phyloP scores from a whole-genome alignment of 2,888 invertebrate genomes.

The Crossocerus cetratus region DNA sequence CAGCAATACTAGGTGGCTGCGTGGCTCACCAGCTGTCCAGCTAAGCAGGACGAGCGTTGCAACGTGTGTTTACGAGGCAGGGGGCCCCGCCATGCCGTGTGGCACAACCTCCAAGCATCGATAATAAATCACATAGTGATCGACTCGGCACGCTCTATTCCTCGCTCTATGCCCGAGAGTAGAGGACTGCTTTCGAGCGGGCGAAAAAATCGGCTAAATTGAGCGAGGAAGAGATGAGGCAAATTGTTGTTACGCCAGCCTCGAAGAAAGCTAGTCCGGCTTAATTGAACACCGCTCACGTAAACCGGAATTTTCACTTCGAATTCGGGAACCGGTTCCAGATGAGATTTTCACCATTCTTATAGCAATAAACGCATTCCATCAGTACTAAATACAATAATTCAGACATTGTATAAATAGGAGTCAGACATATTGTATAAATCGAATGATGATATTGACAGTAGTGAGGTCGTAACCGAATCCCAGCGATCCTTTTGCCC shows the following conservation, averaged over 20 bases:
- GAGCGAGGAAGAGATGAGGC: conserved; percentile 16
- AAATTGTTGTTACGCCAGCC: conserved; percentile 21
- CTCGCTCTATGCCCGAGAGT: conserved; percentile 9
- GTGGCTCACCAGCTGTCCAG: conserved; percentile 62
- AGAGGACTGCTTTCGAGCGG: conserved; percentile 49
- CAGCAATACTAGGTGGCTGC: conserved; percentile 52
- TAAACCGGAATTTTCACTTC: conserved; percentile 6
- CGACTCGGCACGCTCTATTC: conserved; percentile 44
- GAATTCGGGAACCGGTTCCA: conserved; percentile 13
- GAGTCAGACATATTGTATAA: background rate
- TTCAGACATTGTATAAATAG: background rate
- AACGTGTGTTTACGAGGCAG: conserved; percentile 69
- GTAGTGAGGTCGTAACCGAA: conserved; percentile 27
- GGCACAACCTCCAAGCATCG: conserved; percentile 47
- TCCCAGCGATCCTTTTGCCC: conserved; percentile 4
- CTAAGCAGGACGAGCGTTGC: conserved; percentile 53
- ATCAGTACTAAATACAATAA: no score
- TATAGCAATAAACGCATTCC: background rate
- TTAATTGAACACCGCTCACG: conserved; percentile 7
- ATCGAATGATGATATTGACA: conserved; percentile 6
- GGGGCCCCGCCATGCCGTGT: conserved; percentile 57
- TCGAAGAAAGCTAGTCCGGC: conserved; percentile 12
- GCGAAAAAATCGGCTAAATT: conserved; percentile 20
- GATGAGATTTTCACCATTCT: background rate
- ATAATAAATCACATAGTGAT: conserved; percentile 66